A percentile compares a stretch with the other conserved stretches of the same genome.
These are phyloP conservation scores for Cochlearius cochlearius DNA, from an alignment of 2,113 vertebrate species.

Conservation along the genomic window DNA sequence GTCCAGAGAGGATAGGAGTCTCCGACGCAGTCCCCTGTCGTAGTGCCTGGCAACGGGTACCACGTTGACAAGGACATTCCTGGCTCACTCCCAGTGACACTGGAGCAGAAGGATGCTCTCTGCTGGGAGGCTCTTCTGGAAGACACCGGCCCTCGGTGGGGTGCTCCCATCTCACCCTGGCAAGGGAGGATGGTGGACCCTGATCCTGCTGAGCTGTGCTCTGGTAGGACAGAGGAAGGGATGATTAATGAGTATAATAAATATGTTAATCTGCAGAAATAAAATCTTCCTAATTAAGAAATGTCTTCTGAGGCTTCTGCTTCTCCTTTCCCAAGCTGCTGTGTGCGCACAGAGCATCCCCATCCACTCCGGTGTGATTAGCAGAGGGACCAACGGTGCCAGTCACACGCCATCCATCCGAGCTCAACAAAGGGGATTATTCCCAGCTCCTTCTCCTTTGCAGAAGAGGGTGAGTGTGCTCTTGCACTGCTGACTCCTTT, in stretches of 20 bases:
- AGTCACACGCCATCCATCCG: not conserved
- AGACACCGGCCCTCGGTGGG: not conserved
- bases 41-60: not conserved
- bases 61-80: not conserved
- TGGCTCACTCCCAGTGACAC: not conserved
- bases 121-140: not conserved
- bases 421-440: not conserved
- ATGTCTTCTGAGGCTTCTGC: not conserved
- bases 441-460: not conserved
- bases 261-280: slow-evolving; percentile 16
- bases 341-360: not conserved
- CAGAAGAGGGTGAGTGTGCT: not conserved
- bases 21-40: not conserved
- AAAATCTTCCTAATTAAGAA: slow-evolving; percentile 13
- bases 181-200: not conserved
- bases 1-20: not conserved
- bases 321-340: not conserved
- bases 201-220: not conserved
- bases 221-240: not conserved
- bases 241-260: slow-evolving; percentile 6
- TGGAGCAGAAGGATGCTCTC: not conserved
- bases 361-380: not conserved
- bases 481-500: not conserved
- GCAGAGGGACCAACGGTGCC: not conserved
- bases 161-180: not conserved